Conservation (phyloP, 1,140 invertebrate species). For the Papilio helenus region DNA sequence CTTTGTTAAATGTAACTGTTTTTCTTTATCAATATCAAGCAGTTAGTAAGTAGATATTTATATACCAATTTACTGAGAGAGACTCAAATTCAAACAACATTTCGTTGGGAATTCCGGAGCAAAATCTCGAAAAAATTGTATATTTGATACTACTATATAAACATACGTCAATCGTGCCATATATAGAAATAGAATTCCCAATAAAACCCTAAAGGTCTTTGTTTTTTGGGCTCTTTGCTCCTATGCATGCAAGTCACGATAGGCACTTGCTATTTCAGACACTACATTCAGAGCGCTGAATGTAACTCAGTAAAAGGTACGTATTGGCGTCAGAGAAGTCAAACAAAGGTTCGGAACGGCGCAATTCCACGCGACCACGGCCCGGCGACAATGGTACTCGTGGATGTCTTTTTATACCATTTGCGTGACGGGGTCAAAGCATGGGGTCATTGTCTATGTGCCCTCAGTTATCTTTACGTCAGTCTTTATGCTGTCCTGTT, state of each 20-base stretch:
- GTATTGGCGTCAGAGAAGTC: conserved; percentile 22
- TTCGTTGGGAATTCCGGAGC: too few species aligned
- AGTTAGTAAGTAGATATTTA: background rate
- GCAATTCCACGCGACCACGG: conserved; percentile 29
- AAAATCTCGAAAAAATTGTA: too few species aligned
- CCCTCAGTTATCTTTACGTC: conserved; percentile 2
- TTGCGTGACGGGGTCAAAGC: conserved; percentile 14
- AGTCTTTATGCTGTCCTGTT: background rate
- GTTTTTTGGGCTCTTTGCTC: background rate
- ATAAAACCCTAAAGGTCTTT: background rate
- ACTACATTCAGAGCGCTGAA: conserved; percentile 22
- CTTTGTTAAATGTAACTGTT: conserved; percentile 14
- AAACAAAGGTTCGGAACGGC: conserved; percentile 27
- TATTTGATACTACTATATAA: too few species aligned
- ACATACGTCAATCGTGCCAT: too few species aligned
- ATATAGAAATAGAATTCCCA: too few species aligned
- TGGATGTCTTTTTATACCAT: conserved; percentile 32
- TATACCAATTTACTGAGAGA: background rate
- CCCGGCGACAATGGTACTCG: conserved; percentile 12
- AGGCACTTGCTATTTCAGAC: conserved; percentile 20
- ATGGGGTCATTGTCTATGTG: conserved; percentile 17
- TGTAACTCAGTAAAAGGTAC: conserved; percentile 27
- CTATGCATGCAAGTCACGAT: conserved; percentile 15
- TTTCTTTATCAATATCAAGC: conserved; percentile 40
- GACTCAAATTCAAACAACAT: too few species aligned